Percentiles rank a stretch among this genome's conserved stretches.
Conservation (phyloP, 2,888 invertebrate genomes). For the Drosophila phalerata region DNA sequence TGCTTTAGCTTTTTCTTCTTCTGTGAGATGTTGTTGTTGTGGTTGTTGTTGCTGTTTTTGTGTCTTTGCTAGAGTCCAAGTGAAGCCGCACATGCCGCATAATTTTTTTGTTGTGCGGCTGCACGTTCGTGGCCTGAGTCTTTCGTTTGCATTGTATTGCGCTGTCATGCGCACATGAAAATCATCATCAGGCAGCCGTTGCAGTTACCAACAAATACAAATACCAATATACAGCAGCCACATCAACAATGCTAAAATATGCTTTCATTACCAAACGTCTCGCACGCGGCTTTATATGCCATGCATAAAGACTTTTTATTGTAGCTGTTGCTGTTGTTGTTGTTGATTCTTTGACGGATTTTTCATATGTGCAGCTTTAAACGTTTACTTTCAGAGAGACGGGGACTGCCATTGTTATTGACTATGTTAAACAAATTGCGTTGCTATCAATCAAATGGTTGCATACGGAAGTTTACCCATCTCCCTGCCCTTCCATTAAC, state of each 20-base stretch:
- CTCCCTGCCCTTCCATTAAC: slow-evolving; percentile 14
- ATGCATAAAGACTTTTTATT: slow-evolving; percentile 51
- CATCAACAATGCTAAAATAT: slow-evolving; percentile 76
- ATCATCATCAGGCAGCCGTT: slow-evolving; percentile 60
- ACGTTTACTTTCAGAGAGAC: slow-evolving; percentile 9
- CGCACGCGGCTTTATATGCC: slow-evolving; percentile 51
- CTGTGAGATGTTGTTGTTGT: not conserved
- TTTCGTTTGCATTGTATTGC: slow-evolving; percentile 77
- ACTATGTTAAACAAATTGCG: slow-evolving; percentile 50
- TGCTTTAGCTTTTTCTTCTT: slow-evolving; percentile 28
- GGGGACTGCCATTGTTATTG: slow-evolving; percentile 34
- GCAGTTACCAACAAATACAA: slow-evolving; percentile 19
- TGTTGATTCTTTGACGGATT: slow-evolving; percentile 17
- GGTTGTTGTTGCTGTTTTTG: not conserved
- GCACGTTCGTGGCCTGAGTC: slow-evolving; percentile 77
- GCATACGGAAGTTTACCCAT: slow-evolving; percentile 56
- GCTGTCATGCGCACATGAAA: slow-evolving; percentile 76
- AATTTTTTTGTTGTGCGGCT: slow-evolving; percentile 43
- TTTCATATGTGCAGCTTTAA: slow-evolving; percentile 33
- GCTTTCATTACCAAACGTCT: slow-evolving; percentile 77
- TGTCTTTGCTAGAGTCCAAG: slow-evolving; percentile 41
- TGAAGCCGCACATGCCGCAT: slow-evolving; percentile 18
- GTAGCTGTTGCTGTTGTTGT: slow-evolving; percentile 7
- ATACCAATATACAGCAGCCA: slow-evolving; percentile 14
- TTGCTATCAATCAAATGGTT: slow-evolving; percentile 51